phyloP scores from a whole-genome alignment of 2,113 vertebrate genomes.

The Falco punctatus region DNA sequence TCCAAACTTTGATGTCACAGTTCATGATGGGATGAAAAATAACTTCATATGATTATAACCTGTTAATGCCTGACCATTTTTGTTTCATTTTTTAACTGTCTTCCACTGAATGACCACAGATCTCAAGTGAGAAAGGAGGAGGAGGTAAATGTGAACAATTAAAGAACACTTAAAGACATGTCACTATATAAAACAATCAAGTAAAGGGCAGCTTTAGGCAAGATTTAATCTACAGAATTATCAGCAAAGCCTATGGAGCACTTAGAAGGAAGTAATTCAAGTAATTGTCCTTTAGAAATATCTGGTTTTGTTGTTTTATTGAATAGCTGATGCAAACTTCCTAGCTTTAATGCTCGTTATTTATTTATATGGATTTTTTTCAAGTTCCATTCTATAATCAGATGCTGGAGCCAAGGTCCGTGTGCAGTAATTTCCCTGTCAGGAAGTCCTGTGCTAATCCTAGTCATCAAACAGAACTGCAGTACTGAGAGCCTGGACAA shows the following conservation, averaged over 20 bases:
- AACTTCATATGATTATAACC: not conserved
- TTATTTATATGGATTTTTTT: not conserved
- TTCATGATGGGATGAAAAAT: not conserved
- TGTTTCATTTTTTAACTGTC: not conserved
- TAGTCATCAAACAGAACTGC: not conserved
- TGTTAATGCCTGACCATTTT: not conserved
- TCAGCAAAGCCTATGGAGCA: not conserved
- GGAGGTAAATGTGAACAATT: not conserved
- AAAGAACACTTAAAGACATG: not conserved
- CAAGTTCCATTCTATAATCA: not conserved
- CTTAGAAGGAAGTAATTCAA: not conserved
- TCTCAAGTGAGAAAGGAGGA: not conserved
- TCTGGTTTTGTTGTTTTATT: not conserved
- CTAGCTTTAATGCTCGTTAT: not conserved
- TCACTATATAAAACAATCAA: not conserved
- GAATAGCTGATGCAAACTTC: not conserved
- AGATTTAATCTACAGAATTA: not conserved
- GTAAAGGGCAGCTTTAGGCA: not conserved
- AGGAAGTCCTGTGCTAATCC: conserved; percentile 43
- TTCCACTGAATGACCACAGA: not conserved
- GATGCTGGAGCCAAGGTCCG: not conserved
- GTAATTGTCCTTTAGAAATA: not conserved
- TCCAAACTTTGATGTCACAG: not conserved
- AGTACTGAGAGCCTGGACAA: not conserved
- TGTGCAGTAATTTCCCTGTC: conserved; percentile 14